Evolutionary conservation across 2,888 invertebrate genomes (phyloP).

Genomic region (Catocala sponsa): DNA sequence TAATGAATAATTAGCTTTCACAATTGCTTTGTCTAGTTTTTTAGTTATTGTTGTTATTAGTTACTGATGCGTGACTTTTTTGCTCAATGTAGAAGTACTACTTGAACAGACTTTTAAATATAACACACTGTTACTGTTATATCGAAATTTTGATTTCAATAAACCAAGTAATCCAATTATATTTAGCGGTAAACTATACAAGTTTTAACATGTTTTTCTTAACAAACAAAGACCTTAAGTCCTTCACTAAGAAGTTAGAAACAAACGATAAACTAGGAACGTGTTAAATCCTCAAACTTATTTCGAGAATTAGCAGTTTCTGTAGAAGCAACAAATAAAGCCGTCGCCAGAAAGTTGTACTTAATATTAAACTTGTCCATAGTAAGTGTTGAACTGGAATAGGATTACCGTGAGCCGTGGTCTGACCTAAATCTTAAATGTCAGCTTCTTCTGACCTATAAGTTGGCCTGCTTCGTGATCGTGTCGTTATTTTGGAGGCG

Average conservation of each 20-base stretch:
- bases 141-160: no score
- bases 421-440: constrained; percentile 66
- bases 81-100: no score
- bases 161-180: no score
- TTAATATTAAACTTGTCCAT: constrained; percentile 57
- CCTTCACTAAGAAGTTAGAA: constrained; percentile 3
- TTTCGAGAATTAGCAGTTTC: constrained; percentile 16
- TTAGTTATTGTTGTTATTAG: no score
- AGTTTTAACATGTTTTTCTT: background rate
- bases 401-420: constrained; percentile 56
- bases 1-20: no score
- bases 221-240: background rate
- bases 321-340: constrained; percentile 27
- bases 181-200: no score
- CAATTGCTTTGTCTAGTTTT: no score
- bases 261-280: constrained; percentile 12
- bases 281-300: constrained; percentile 22
- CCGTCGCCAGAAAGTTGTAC: constrained; percentile 41
- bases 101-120: no score
- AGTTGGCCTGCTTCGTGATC: constrained; percentile 36
- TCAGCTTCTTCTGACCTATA: constrained; percentile 53
- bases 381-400: constrained; percentile 48
- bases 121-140: no score
- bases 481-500: constrained; percentile 41
- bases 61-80: no score